Conservation (phyloP, 2,797 vertebrate species). For the Danio aesculapii region DNA sequence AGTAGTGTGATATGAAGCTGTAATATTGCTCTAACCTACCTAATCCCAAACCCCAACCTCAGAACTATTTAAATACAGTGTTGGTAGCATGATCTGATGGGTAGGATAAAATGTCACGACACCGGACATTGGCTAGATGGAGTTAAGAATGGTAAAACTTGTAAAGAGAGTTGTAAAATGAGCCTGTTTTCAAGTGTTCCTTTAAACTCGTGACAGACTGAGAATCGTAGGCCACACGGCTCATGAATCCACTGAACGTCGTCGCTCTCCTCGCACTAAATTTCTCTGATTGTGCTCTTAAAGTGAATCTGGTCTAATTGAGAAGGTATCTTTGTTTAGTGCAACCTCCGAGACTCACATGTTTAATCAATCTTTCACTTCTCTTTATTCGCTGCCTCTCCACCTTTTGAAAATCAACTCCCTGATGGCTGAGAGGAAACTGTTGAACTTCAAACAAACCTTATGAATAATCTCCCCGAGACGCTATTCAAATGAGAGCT, state of each 20-base stretch:
- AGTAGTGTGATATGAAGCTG: too few species aligned
- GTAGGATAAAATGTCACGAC: too few species aligned
- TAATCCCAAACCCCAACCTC: too few species aligned
- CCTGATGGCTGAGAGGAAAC: slow-evolving; percentile 76
- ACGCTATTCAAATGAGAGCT: slow-evolving; percentile 76
- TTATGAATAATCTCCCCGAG: slow-evolving; percentile 80
- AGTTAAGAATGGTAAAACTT: too few species aligned
- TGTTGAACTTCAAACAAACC: slow-evolving; percentile 82
- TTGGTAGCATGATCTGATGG: too few species aligned
- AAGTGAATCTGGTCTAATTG: slow-evolving; percentile 62
- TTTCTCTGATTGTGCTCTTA: slow-evolving; percentile 62
- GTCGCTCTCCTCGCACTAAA: slow-evolving; percentile 54
- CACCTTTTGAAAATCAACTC: slow-evolving; percentile 80
- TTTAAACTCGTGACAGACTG: neutral
- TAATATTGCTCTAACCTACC: too few species aligned
- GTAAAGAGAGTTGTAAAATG: too few species aligned
- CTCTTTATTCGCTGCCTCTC: slow-evolving; percentile 70
- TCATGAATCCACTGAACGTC: neutral
- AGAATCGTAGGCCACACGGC: neutral
- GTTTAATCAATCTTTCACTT: slow-evolving; percentile 76
- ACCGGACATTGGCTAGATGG: too few species aligned
- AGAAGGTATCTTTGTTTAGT: slow-evolving; percentile 62
- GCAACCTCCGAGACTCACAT: slow-evolving; percentile 67
- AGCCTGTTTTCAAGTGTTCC: too few species aligned
- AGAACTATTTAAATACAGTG: too few species aligned